Evolutionary conservation across 2,113 vertebrate genomes (phyloP), one percentile per base, ranked within the genome.

Genomic region (Dermatemys mawii): DNA sequence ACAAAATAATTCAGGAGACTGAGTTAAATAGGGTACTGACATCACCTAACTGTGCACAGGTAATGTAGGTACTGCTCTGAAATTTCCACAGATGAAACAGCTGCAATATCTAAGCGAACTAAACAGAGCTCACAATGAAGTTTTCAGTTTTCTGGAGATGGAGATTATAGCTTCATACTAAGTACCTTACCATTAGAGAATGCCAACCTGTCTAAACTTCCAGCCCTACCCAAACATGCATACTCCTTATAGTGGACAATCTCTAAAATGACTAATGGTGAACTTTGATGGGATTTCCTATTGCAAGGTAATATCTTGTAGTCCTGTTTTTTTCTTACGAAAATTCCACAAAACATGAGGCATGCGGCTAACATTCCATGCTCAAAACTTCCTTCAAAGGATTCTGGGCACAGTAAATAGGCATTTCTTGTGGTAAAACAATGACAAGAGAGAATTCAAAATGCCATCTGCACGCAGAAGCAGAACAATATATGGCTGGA

Each of bases 1-100:
- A 78, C 50, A 96, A 82, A 96, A 95, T 95, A 89, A 95, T 90
- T 96, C 54, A 96, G 29, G 32, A 60, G 67, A 54, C 83, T 44
- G 84, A 85, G 80, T 88, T 55, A 41, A 50, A 76, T 0, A 0
- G 94, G 73, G 81, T 84, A 87, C 35, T 85, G 63, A 1, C 53
- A 93, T 81, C 78, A 84, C 26, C 41, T 78, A 81, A 55, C 4
- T 41, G 29, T 2, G 4, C 49, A 54, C 29, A 48, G 82, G 14
- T 73, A 73, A 84, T 54, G 81, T 27, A 82, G 67, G 76, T 90
- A 67, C 48, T 84, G 57, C n/a, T 90, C 86, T 85, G 4, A 86
- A 82, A 87, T 2, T 75, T 38, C 57, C 87, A 21, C 75, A 87
- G 67, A 80, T 78, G 49, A 88, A 96, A 90, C 32, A 49, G 60